Evolutionary conservation across 2,113 vertebrate species (phyloP), one percentile per base, ranked within the genome.

Genomic region (Vulpes vulpes): DNA sequence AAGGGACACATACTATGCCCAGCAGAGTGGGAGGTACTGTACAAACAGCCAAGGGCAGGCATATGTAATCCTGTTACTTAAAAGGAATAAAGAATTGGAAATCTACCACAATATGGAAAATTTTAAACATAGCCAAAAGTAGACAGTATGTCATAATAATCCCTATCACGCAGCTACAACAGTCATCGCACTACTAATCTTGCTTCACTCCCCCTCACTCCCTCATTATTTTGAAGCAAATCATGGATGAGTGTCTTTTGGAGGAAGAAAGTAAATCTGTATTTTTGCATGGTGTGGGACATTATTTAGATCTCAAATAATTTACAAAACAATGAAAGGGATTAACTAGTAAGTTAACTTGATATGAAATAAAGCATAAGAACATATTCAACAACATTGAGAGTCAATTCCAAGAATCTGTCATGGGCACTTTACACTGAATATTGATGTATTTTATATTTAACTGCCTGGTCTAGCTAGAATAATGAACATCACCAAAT

Each of bases 361-460:
- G 30, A 87, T 30, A 17, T 65, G 59, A 94, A 97, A 87, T 93
- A 76, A 62, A 84, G 27, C 62, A 91, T 17, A 74, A 90, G 71
- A 30, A 35, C 7, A 76, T 22, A 32, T 43, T 79, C 8, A 86
- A 62, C 38, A 80, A 57, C 8, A 69, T 7, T 53, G 35, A 82
- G 32, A 89, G 23, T 76, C 43, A 57, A n/a, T 71, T 88, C 91
- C 43, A 60, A 91, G 69, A 95, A 38, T 43, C 32, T 76, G 25
- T 74, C 91, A 43, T 32, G 71, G 74, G 35, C 12, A 6, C 43
- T 95, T 94, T 38, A 53, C 57, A 53, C 20, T 22, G 92, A 89
- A 94, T 90, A 93, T 59, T 67, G 74, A 89, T 92, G 79, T 92
- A 23, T 43, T 93, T 86, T 76, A 49, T 95, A 90, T 90, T 94